Percentiles rank a stretch among this genome's conserved stretches.
Conservation (phyloP, 2,888 invertebrate genomes). For the Tortricodes alternella region DNA sequence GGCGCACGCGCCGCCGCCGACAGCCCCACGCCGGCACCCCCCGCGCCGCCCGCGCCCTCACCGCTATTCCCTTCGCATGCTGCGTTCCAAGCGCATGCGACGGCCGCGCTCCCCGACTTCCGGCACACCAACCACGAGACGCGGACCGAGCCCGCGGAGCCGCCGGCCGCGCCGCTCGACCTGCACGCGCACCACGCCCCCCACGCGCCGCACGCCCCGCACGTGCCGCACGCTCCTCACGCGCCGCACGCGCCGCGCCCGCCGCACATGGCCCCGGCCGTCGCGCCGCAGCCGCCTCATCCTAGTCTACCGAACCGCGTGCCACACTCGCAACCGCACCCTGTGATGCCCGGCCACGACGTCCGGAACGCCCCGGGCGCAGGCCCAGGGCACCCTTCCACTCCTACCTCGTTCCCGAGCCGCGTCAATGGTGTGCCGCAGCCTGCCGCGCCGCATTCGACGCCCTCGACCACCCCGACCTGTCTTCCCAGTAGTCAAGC, state of each 20-base stretch:
- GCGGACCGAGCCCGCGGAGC: conserved; percentile 66
- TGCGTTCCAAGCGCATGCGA: conserved; percentile 77
- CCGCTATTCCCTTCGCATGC: conserved; percentile 73
- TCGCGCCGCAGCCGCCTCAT: conserved; percentile 45
- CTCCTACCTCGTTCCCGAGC: conserved; percentile 70
- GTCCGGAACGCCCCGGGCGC: conserved; percentile 54
- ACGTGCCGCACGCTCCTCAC: conserved; percentile 59
- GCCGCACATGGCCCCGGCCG: conserved; percentile 42
- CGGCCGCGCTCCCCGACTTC: conserved; percentile 75
- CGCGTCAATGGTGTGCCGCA: conserved; percentile 60
- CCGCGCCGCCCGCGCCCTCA: conserved; percentile 70
- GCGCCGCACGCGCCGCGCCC: conserved; percentile 51
- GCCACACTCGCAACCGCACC: conserved; percentile 59
- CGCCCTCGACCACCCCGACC: conserved; percentile 59
- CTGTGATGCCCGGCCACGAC: conserved; percentile 64
- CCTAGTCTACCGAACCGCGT: conserved; percentile 62
- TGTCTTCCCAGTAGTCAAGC: conserved; percentile 73
- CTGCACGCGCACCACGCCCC: conserved; percentile 65
- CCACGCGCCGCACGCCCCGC: conserved; percentile 44
- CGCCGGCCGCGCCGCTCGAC: conserved; percentile 65
- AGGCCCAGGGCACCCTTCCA: conserved; percentile 54
- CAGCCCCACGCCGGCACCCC: conserved; percentile 74
- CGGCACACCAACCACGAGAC: conserved; percentile 82
- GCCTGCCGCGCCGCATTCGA: conserved; percentile 56
- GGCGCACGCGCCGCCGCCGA: conserved; percentile 75